Percentiles rank a stretch among this genome's conserved stretches.
phyloP scores from a whole-genome alignment of 2,113 vertebrate genomes.

The Barnardius zonarius region DNA sequence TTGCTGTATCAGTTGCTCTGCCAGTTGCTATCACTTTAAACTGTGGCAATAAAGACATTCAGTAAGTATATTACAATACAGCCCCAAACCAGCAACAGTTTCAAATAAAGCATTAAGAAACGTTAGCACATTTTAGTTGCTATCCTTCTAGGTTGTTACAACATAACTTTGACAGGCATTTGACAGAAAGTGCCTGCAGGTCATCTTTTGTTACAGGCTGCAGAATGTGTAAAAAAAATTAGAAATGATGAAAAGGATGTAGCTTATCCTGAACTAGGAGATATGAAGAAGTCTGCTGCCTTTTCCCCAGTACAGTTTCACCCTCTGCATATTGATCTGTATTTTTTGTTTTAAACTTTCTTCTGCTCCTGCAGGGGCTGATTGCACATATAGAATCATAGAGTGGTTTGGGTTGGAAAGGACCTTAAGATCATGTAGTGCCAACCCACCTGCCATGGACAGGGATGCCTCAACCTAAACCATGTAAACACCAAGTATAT shows the following conservation, averaged over 20 bases:
- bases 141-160: constrained; percentile 15
- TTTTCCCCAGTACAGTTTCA: background rate
- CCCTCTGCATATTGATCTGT: background rate
- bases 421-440: background rate
- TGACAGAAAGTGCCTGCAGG: constrained; percentile 50
- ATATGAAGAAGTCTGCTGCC: background rate
- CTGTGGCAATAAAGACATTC: background rate
- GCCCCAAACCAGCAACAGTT: constrained; percentile 4
- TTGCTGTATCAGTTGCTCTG: constrained; percentile 9
- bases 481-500: background rate
- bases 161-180: background rate
- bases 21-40: constrained; percentile 52
- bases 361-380: background rate
- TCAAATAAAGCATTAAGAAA: constrained; percentile 22
- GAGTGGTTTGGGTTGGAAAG: background rate
- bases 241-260: background rate
- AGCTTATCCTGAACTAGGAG: background rate
- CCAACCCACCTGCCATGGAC: background rate
- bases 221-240: constrained; percentile 18
- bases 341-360: background rate
- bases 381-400: background rate
- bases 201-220: constrained; percentile 35
- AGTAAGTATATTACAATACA: constrained; percentile 31
- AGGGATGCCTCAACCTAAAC: background rate
- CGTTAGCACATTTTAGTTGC: constrained; percentile 8